Conservation (phyloP, 53 echinoderm and acorn worm species). For the Antedon mediterranea region DNA sequence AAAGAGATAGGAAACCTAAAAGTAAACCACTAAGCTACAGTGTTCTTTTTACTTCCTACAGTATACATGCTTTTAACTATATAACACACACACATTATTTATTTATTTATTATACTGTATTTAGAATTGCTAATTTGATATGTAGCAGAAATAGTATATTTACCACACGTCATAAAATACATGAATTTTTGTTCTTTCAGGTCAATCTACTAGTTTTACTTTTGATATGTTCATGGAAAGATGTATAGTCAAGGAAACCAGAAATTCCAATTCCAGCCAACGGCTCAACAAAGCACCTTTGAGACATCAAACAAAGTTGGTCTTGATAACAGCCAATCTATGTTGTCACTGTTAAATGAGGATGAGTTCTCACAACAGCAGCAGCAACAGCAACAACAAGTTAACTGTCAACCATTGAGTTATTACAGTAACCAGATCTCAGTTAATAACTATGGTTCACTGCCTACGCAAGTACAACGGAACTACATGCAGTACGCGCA, state of each 20-base stretch:
- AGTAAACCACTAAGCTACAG: no score
- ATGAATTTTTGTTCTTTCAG: no score
- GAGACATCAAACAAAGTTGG: not conserved
- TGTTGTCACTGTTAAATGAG: not conserved
- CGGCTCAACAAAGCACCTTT: not conserved
- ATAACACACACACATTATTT: no score
- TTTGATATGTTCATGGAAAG: not conserved
- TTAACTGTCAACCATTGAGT: not conserved
- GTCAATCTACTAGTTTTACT: no score
- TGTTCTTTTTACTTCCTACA: no score
- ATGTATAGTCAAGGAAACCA: not conserved
- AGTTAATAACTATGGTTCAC: not conserved
- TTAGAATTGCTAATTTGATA: no score
- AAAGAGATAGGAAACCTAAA: no score
- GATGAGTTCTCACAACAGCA: not conserved
- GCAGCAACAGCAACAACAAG: not conserved
- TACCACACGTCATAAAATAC: no score
- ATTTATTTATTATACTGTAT: no score
- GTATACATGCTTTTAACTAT: no score
- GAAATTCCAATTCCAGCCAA: not conserved
- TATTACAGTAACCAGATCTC: not conserved
- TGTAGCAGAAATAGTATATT: no score
- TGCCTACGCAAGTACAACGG: not conserved
- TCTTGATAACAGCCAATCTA: not conserved
- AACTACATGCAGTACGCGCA: not conserved